Evolutionary conservation across 2,888 invertebrate species (phyloP).

Genomic region (Lepidonotus clava): DNA sequence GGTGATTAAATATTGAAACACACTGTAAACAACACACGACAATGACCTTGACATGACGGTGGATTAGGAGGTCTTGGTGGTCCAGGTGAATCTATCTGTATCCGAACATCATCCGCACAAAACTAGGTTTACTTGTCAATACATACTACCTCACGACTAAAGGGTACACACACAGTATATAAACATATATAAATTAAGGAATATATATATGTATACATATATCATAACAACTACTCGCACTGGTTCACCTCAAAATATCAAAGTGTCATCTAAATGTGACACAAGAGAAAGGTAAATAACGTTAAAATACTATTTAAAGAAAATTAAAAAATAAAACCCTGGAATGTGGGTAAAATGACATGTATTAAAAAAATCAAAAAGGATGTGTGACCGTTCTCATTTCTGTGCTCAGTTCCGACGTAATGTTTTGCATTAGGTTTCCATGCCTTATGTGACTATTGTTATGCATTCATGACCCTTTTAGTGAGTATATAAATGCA

Average conservation of each 20-base stretch:
- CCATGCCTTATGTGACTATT: too few relatives aligned
- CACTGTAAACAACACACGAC: slow-evolving; percentile 24
- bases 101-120: neutral
- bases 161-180: slow-evolving; percentile 16
- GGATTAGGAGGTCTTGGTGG: neutral
- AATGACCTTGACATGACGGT: neutral
- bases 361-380: neutral
- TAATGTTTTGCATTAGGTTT: too few relatives aligned
- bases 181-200: neutral
- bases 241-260: neutral
- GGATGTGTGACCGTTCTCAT: neutral
- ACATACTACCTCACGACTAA: neutral
- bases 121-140: neutral
- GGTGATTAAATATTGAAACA: neutral
- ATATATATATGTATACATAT: slow-evolving; percentile 2
- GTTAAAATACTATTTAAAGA: neutral
- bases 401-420: too few relatives aligned
- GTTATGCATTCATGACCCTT: too few relatives aligned
- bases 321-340: neutral
- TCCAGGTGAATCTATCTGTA: neutral
- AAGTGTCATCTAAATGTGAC: neutral
- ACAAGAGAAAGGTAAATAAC: neutral
- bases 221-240: neutral
- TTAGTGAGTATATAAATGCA: too few relatives aligned
- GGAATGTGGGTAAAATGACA: neutral